Percentiles rank a stretch among this genome's conserved stretches.
phyloP scores from a whole-genome alignment of 2,797 vertebrate species.

The Urocyon cinereoargenteus region DNA sequence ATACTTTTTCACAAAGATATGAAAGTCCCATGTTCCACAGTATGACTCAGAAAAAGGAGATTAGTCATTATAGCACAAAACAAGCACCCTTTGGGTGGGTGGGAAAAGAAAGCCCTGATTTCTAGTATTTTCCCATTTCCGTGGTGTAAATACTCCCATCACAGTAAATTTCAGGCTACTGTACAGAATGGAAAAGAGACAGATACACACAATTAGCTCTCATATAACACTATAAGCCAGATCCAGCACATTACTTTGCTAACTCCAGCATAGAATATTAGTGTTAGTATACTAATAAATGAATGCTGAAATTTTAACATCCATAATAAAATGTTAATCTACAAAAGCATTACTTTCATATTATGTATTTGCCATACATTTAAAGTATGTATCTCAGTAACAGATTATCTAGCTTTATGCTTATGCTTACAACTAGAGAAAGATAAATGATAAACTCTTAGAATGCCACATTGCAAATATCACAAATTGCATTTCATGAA shows the following conservation, averaged over 20 bases:
- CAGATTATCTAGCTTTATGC: background rate
- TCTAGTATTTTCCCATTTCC: background rate
- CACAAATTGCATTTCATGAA: slow-evolving; percentile 15
- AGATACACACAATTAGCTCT: background rate
- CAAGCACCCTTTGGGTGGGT: background rate
- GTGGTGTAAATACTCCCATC: background rate
- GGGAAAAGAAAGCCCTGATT: background rate
- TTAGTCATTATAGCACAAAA: slow-evolving; percentile 17
- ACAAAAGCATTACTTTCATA: slow-evolving; percentile 7
- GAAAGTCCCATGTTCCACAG: background rate
- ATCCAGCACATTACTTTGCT: background rate
- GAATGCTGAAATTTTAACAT: background rate
- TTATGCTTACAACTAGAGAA: slow-evolving; percentile 27
- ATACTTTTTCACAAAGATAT: slow-evolving; percentile 37
- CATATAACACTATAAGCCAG: background rate
- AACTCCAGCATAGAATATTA: background rate
- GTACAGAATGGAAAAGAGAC: background rate
- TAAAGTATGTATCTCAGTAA: slow-evolving; percentile 42
- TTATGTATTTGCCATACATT: background rate
- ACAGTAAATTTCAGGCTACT: background rate
- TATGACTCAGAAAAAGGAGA: background rate
- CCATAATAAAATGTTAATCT: background rate
- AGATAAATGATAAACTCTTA: slow-evolving; percentile 49
- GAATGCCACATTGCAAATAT: background rate
- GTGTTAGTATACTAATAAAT: background rate